Evolutionary conservation across 2,888 invertebrate genomes (phyloP).

Genomic region (Xestia ashworthii): DNA sequence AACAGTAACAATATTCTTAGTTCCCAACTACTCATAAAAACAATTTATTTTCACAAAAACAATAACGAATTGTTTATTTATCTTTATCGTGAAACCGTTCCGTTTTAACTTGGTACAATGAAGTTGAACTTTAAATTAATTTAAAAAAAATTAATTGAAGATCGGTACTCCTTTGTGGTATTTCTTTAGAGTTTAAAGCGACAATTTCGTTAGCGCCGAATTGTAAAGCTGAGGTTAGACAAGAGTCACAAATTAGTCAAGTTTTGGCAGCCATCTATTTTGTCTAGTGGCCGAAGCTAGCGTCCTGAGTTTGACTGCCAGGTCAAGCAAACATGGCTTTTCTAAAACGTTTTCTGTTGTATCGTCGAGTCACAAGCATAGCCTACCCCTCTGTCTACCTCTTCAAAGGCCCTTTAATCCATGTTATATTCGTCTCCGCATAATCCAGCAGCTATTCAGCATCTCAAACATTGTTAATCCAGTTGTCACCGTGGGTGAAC

Average conservation of each 20-base stretch:
- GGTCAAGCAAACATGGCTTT: neutral
- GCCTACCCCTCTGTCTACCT: neutral
- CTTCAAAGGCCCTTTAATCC: neutral
- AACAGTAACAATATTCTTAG: neutral
- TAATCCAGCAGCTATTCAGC: neutral
- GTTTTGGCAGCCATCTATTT: conserved; percentile 21
- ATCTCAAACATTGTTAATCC: conserved; percentile 20
- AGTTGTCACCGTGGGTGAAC: neutral
- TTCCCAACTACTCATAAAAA: neutral
- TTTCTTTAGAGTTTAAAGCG: conserved; percentile 21
- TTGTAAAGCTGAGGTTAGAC: conserved; percentile 3
- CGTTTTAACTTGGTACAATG: conserved; percentile 17
- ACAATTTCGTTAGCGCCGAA: conserved; percentile 32
- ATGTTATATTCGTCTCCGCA: neutral
- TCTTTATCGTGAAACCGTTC: conserved; percentile 20
- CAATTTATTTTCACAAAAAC: neutral
- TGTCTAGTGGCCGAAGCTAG: neutral
- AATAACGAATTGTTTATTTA: conserved; percentile 6
- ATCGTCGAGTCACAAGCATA: neutral
- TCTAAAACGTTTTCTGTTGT: neutral
- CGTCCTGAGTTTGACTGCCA: neutral
- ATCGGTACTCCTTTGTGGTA: conserved; percentile 30
- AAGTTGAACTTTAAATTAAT: conserved; percentile 32
- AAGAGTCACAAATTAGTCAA: conserved; percentile 34
- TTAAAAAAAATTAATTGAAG: conserved; percentile 43